Evolutionary conservation across 2,113 vertebrate species (phyloP).

Genomic region (Typhlomys cinereus): DNA sequence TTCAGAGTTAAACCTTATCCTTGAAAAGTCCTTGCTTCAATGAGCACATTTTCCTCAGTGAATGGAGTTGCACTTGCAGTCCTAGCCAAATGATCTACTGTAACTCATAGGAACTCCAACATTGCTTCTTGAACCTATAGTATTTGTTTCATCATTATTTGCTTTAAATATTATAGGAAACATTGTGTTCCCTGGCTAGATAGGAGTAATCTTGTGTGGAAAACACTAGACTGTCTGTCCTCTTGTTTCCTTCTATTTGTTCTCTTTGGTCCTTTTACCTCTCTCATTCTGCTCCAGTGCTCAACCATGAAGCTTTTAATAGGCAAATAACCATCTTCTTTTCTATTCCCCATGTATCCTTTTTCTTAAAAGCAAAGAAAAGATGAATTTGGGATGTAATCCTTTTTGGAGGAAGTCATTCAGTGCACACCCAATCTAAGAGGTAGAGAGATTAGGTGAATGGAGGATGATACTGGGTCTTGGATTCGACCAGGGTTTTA

Average conservation of each 20-base stretch:
- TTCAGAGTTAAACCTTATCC: neutral
- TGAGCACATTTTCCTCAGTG: neutral
- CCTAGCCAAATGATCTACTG: neutral
- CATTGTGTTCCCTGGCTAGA: neutral
- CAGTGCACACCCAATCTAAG: neutral
- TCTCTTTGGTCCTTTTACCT: neutral
- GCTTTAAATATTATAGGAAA: neutral
- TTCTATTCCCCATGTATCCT: neutral
- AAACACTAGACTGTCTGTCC: neutral
- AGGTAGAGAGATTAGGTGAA: neutral
- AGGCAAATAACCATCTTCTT: neutral
- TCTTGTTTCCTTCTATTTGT: neutral
- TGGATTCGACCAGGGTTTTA: neutral
- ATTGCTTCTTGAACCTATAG: no score
- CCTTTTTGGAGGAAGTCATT: neutral
- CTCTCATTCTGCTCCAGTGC: neutral
- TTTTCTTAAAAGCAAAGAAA: neutral
- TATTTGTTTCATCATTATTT: neutral
- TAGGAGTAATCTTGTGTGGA: neutral
- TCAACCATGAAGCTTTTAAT: neutral
- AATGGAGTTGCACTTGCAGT: neutral
- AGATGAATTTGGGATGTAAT: neutral
- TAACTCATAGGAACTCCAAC: neutral
- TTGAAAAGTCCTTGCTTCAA: neutral
- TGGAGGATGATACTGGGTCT: neutral